Evolutionary conservation across 2,797 vertebrate species (phyloP), one percentile per base, ranked within the genome.

Genomic region (Spondyliosoma cantharus): DNA sequence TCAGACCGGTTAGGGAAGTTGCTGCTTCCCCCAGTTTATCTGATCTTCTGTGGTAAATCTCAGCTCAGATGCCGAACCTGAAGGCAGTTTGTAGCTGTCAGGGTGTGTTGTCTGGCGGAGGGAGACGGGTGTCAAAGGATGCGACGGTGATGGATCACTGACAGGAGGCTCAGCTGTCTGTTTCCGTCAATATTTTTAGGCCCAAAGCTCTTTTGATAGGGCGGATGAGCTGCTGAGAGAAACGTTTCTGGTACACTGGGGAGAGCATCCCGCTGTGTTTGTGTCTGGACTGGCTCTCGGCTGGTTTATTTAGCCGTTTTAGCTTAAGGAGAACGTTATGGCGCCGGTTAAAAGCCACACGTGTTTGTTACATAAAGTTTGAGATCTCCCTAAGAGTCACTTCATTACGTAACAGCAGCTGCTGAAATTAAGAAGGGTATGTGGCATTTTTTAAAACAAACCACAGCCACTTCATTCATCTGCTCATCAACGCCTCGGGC

Each of bases 1-100:
- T 86, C 74, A 76, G 58, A 87, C 7, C 64, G 17, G 64, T 76
- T 25, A 16, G 68, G 66, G 81, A 86, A 84, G 64, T 81, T 73
- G 56, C 22, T 54, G 53, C 56, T 84, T 86, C 77, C 57, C 45
- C 19, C 6, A 19, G 19, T 78, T 86, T 22, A 75, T 70, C 62
- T 17, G 58, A 85, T 75, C 66, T 46, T 58, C 37, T 46, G 24
- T 17, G n/a, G 37, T 5, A 50, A 65, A 20, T 22, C 69, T 78
- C 50, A 72, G 62, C 68, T 80, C 68, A 68, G 57, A 72, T 17
- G 45, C 37, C 32, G 64, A 43, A 62, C 68, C 76, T 63, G 48
- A 37, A 54, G 43, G 72, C 56, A 27, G 25, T 53, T 76, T 53
- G 60, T 74, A 27, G 32, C 20, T 56, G 65, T 82, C 64, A 43